phyloP scores from a whole-genome alignment of 1,140 invertebrate genomes.

The Laupala kohalensis region DNA sequence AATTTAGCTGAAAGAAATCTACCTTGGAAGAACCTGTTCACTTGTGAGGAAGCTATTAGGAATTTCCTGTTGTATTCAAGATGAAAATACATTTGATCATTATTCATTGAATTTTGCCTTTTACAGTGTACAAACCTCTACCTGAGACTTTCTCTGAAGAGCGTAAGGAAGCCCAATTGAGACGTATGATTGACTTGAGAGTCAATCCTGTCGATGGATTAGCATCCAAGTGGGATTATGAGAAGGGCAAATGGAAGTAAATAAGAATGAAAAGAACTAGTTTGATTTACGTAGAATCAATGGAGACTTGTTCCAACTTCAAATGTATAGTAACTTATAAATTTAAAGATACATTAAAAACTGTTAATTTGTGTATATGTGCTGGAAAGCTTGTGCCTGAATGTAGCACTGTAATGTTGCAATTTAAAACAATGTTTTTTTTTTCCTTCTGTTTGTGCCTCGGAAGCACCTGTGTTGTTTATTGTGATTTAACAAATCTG shows the following conservation, averaged over 20 bases:
- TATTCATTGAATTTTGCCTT: background rate
- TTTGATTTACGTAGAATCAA: conserved; percentile 4
- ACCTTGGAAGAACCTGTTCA: too few species aligned
- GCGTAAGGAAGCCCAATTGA: conserved; percentile 30
- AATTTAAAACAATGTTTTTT: too few species aligned
- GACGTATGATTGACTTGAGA: conserved; percentile 34
- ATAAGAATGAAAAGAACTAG: background rate
- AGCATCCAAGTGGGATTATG: conserved; percentile 41
- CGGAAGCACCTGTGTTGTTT: too few species aligned
- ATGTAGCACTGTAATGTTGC: background rate
- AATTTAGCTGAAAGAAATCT: too few species aligned
- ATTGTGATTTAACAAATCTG: too few species aligned
- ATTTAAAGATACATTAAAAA: background rate
- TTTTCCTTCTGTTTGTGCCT: too few species aligned
- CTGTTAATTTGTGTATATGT: background rate
- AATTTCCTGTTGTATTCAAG: too few species aligned
- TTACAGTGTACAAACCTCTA: conserved; percentile 34
- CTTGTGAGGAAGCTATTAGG: too few species aligned
- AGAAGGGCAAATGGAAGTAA: conserved; percentile 40
- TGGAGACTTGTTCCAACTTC: background rate
- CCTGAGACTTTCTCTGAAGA: conserved; percentile 34
- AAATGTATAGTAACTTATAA: background rate
- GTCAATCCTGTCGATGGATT: conserved; percentile 36
- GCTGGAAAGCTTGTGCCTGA: background rate
- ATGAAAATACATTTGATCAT: too few species aligned